Conservation (phyloP, 2,888 invertebrate species). For the Hyalella azteca region DNA sequence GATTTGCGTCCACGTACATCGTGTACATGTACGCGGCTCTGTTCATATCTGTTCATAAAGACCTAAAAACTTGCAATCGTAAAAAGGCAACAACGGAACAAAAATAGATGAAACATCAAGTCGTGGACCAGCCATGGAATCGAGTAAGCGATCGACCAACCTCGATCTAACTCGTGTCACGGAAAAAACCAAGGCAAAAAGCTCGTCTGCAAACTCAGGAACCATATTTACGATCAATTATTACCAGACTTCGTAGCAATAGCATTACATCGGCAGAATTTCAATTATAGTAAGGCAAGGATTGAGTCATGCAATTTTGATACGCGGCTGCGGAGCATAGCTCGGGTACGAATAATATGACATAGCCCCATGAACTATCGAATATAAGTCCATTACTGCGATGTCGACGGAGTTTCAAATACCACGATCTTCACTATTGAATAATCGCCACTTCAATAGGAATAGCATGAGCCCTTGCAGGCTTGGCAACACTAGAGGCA, state of each 20-base stretch:
- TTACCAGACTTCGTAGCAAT: background rate
- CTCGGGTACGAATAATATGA: background rate
- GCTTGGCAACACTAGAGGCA: background rate
- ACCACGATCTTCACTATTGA: background rate
- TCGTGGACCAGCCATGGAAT: slow-evolving; percentile 17
- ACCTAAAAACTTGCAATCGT: background rate
- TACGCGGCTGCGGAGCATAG: background rate
- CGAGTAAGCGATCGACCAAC: slow-evolving; percentile 31
- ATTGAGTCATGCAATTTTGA: slow-evolving; percentile 10
- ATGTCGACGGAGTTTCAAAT: background rate
- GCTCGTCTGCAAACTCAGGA: background rate
- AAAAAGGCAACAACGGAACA: slow-evolving; percentile 30
- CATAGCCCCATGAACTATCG: background rate
- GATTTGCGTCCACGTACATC: no score
- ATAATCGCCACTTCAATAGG: background rate
- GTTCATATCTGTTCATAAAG: no score
- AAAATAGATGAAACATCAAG: slow-evolving; percentile 25
- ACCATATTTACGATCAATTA: slow-evolving; percentile 7
- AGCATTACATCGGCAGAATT: background rate
- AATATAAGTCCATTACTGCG: background rate
- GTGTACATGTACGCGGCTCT: no score
- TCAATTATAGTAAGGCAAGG: background rate
- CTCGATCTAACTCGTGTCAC: slow-evolving; percentile 36
- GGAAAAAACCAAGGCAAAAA: slow-evolving; percentile 20
- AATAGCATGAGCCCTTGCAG: background rate